These are phyloP conservation scores for Ochropleura plecta DNA, from an alignment of 2,888 invertebrate genomes.

Conservation along the genomic window DNA sequence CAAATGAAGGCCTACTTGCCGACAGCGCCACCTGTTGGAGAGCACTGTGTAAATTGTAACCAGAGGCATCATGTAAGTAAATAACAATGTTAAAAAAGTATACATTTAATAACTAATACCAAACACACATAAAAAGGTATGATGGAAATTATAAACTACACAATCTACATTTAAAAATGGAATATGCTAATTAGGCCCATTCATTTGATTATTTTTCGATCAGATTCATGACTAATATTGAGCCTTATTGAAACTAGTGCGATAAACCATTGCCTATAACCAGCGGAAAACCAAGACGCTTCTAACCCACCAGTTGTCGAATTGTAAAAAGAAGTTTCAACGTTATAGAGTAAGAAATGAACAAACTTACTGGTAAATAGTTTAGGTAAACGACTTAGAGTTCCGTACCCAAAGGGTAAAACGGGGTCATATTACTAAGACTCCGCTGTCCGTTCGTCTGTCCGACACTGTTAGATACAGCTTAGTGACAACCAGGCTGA, in stretches of 20 bases:
- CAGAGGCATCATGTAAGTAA: constrained; percentile 93
- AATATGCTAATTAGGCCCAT: too few species aligned
- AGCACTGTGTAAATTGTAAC: constrained; percentile 94
- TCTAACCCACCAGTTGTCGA: background rate
- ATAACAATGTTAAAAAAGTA: background rate
- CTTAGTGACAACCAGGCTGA: too few species aligned
- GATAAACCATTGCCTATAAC: background rate
- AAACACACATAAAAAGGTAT: too few species aligned
- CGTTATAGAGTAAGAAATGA: background rate
- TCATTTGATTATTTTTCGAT: background rate
- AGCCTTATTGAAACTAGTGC: background rate
- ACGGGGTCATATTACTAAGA: too few species aligned
- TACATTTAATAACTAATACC: background rate
- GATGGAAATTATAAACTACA: too few species aligned
- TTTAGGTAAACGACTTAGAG: background rate
- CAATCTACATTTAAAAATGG: too few species aligned
- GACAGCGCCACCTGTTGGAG: constrained; percentile 92
- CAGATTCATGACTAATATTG: background rate
- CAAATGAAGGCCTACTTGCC: constrained; percentile 92
- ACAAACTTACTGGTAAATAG: background rate
- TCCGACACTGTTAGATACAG: too few species aligned
- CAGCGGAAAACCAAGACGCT: background rate
- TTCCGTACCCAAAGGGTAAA: too few species aligned
- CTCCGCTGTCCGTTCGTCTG: too few species aligned
- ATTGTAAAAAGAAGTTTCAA: background rate